A percentile compares a stretch with the other conserved stretches of the same genome.
Conservation (phyloP, 1,140 invertebrate genomes). For the Solenopsis fugax region DNA sequence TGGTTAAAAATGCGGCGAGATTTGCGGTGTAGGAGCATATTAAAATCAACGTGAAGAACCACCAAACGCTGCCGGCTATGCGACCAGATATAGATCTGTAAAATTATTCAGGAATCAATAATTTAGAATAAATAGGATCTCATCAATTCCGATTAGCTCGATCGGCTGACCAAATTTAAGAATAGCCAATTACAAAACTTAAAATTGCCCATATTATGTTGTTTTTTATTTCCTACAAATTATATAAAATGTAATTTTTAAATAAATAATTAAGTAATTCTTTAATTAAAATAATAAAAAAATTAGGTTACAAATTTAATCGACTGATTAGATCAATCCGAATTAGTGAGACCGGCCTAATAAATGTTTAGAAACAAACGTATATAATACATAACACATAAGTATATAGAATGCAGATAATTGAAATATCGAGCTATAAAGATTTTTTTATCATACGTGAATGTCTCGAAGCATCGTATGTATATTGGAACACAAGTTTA, state of each 20-base stretch:
- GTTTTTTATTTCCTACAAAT: too few species aligned
- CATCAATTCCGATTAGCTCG: too few species aligned
- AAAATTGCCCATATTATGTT: too few species aligned
- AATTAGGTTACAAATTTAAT: too few species aligned
- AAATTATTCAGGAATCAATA: neutral
- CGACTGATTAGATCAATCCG: too few species aligned
- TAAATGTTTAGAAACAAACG: neutral
- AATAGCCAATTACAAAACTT: too few species aligned
- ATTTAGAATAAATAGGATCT: neutral
- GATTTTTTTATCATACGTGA: neutral
- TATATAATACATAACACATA: neutral
- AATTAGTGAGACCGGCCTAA: too few species aligned
- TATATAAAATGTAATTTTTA: too few species aligned
- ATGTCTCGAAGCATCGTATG: neutral
- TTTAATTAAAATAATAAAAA: too few species aligned
- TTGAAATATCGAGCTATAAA: neutral
- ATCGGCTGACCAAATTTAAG: too few species aligned
- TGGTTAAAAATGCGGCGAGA: slow-evolving; percentile 97
- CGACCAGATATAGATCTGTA: slow-evolving; percentile 95
- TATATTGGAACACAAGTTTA: neutral
- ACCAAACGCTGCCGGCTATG: slow-evolving; percentile 99
- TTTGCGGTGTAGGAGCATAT: slow-evolving; percentile 99
- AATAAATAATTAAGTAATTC: too few species aligned
- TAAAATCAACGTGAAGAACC: slow-evolving; percentile 99
- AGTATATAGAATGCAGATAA: neutral